phyloP scores from a whole-genome alignment of 2,888 invertebrate species.

The Subacronicta megacephala region DNA sequence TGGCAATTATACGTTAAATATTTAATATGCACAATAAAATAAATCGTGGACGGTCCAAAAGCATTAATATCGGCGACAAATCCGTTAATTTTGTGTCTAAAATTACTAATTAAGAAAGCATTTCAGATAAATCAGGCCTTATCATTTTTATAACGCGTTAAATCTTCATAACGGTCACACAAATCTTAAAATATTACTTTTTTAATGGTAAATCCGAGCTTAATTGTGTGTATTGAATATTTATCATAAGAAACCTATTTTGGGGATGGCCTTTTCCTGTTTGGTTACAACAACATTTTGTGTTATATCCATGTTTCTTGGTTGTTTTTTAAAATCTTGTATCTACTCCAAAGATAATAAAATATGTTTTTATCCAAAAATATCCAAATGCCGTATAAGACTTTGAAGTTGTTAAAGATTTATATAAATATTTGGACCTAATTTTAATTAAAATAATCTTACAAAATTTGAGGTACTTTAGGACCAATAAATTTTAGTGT shows the following conservation, averaged over 20 bases:
- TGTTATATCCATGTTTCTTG: not conserved
- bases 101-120: constrained; percentile 55
- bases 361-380: constrained; percentile 11
- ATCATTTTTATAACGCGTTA: constrained; percentile 50
- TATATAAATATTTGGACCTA: not conserved
- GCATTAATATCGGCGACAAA: constrained; percentile 48
- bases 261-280: constrained; percentile 26
- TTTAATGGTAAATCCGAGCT: constrained; percentile 45
- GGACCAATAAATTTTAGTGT: no score
- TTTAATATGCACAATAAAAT: constrained; percentile 41
- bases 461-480: no score
- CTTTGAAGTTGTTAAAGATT: not conserved
- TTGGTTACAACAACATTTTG: not conserved
- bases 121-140: constrained; percentile 46
- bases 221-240: constrained; percentile 50
- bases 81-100: constrained; percentile 43
- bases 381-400: not conserved
- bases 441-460: no score
- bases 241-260: constrained; percentile 45
- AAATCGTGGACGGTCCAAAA: constrained; percentile 28
- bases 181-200: constrained; percentile 53
- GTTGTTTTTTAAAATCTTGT: not conserved
- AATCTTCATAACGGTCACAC: constrained; percentile 51
- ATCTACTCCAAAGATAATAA: constrained; percentile 9
- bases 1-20: constrained; percentile 35